Percentiles rank a stretch among this genome's conserved stretches.
Evolutionary conservation across 2,797 vertebrate genomes (phyloP).

Genomic region (Enteromius fasciolatus): DNA sequence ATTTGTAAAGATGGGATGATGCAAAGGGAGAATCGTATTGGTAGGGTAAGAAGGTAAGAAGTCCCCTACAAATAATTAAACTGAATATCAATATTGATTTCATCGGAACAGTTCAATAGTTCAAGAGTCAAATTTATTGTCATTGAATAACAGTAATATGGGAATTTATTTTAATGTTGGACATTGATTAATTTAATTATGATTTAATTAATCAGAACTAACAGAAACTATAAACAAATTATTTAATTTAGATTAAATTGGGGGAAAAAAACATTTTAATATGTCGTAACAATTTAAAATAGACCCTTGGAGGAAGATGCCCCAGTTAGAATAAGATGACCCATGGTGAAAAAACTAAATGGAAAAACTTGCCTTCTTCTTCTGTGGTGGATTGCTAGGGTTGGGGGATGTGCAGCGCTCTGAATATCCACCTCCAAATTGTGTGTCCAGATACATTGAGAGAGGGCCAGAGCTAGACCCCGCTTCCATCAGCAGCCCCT

Average conservation of each 20-base stretch:
- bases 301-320: not conserved
- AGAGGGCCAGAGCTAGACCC: slow-evolving; percentile 85
- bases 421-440: slow-evolving; percentile 77
- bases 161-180: not conserved
- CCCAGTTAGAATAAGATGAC: not conserved
- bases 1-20: not conserved
- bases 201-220: not conserved
- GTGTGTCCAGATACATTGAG: slow-evolving; percentile 86
- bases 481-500: slow-evolving; percentile 85
- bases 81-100: not conserved
- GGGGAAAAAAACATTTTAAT: not conserved
- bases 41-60: not conserved
- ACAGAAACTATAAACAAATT: not conserved
- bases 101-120: not conserved
- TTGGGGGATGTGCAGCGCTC: slow-evolving; percentile 86
- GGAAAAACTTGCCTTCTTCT: slow-evolving; percentile 91
- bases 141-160: not conserved
- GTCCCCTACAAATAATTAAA: not conserved
- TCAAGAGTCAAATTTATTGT: not conserved
- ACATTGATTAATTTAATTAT: not conserved
- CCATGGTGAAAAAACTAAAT: not conserved
- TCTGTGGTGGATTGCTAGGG: slow-evolving; percentile 91
- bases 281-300: not conserved
- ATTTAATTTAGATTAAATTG: not conserved
- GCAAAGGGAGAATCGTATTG: not conserved